Percentiles rank a stretch among this genome's conserved stretches.
Evolutionary conservation across 92 coral and sea anemone species (phyloP).

Genomic region (Scolanthus callimorphus): DNA sequence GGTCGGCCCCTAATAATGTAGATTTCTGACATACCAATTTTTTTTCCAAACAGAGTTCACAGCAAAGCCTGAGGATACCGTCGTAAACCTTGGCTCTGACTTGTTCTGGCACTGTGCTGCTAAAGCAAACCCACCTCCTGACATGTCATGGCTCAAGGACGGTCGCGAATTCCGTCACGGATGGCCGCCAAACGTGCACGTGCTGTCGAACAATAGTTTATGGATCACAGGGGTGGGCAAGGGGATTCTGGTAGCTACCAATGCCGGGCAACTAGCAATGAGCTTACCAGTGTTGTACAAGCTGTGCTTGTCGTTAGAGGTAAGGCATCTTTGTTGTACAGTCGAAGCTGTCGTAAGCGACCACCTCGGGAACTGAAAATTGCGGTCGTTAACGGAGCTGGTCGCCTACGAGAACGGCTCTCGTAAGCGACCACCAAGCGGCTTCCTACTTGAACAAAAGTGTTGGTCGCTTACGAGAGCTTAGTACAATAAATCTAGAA

Average conservation of each 20-base stretch:
- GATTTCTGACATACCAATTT: no score
- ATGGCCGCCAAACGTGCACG: slow-evolving; percentile 18
- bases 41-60: slow-evolving; percentile 29
- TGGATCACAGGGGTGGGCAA: slow-evolving; percentile 33
- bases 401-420: no score
- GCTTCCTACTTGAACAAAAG: no score
- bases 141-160: slow-evolving; percentile 49
- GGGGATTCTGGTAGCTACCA: slow-evolving; percentile 67
- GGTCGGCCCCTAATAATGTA: no score
- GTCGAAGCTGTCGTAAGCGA: no score
- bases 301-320: slow-evolving; percentile 58
- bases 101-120: slow-evolving; percentile 81
- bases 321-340: no score
- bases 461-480: no score
- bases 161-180: slow-evolving; percentile 33
- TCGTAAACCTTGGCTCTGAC: slow-evolving; percentile 42
- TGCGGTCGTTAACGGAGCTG: no score
- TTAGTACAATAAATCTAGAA: no score
- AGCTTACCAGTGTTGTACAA: slow-evolving; percentile 52
- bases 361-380: no score
- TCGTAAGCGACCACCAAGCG: no score
- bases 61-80: slow-evolving; percentile 34
- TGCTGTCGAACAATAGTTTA: slow-evolving; percentile 72
- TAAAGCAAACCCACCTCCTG: slow-evolving; percentile 67
- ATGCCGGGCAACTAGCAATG: slow-evolving; percentile 52